phyloP scores from a whole-genome alignment of 2,797 vertebrate genomes.

The Parotocinclus haroldoi region DNA sequence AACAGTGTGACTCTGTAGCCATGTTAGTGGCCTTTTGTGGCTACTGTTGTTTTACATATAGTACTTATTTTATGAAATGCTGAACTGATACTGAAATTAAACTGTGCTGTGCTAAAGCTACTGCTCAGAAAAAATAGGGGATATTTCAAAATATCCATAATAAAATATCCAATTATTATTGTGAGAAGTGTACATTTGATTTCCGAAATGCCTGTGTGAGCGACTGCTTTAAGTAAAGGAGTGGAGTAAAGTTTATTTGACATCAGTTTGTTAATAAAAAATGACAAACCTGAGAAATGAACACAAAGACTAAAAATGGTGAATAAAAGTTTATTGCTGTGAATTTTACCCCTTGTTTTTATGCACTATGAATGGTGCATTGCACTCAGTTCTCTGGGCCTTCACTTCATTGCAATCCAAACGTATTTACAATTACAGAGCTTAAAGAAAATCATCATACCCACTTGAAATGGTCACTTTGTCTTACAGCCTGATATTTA shows the following conservation, averaged over 20 bases:
- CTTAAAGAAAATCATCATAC: too few relatives aligned
- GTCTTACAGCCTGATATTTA: too few relatives aligned
- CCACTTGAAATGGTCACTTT: too few relatives aligned
- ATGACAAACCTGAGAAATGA: constrained; percentile 27
- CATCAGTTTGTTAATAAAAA: constrained; percentile 20
- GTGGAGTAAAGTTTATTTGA: constrained; percentile 1
- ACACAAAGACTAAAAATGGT: neutral
- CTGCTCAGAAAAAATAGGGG: too few relatives aligned
- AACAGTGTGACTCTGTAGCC: neutral
- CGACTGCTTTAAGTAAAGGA: too few relatives aligned
- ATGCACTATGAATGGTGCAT: constrained; percentile 20
- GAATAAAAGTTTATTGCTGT: neutral
- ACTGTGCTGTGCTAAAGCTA: too few relatives aligned
- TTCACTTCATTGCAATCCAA: too few relatives aligned
- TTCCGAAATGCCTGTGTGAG: too few relatives aligned
- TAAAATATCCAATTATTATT: too few relatives aligned
- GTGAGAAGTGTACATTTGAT: too few relatives aligned
- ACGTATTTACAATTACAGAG: too few relatives aligned
- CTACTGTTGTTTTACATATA: constrained; percentile 2
- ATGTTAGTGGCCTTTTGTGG: neutral
- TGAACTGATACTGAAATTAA: neutral
- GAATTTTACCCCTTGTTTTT: neutral
- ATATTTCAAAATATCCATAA: too few relatives aligned
- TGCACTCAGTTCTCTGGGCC: neutral
- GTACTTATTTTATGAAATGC: neutral